These are phyloP conservation scores for Pyrgus malvae DNA, from an alignment of 2,888 invertebrate species.

Conservation along the genomic window DNA sequence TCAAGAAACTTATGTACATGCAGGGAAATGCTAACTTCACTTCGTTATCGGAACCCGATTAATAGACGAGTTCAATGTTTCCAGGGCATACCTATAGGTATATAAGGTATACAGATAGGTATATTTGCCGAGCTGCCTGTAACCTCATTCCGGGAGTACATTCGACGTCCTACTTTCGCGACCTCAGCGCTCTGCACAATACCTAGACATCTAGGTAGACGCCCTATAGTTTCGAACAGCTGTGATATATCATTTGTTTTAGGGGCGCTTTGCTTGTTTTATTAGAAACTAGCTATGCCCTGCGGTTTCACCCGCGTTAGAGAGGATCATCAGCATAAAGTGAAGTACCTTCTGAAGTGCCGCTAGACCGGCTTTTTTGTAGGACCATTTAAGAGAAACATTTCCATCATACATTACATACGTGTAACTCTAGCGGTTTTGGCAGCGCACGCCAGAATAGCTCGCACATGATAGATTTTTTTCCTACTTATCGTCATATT, in stretches of 20 bases:
- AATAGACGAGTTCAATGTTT: conserved; percentile 21
- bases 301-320: too few species aligned
- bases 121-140: conserved; percentile 44
- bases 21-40: conserved; percentile 8
- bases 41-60: conserved; percentile 23
- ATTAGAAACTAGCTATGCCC: too few species aligned
- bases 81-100: conserved; percentile 9
- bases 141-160: conserved; percentile 52
- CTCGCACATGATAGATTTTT: too few species aligned
- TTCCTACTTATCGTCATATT: too few species aligned
- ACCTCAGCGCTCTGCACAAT: conserved; percentile 49
- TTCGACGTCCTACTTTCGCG: conserved; percentile 59
- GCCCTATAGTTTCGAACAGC: conserved; percentile 15
- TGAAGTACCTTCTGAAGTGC: too few species aligned
- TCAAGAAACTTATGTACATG: conserved; percentile 9
- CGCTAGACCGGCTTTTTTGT: too few species aligned
- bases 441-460: too few species aligned
- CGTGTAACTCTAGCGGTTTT: too few species aligned
- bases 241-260: conserved; percentile 1
- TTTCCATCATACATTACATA: too few species aligned
- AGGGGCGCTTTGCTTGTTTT: too few species aligned
- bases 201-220: conserved; percentile 41
- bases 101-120: conserved; percentile 29
- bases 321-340: too few species aligned
- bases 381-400: too few species aligned